phyloP scores from a whole-genome alignment of 35 echinoderm and acorn worm species.

The Heliocidaris erythrogramma region DNA sequence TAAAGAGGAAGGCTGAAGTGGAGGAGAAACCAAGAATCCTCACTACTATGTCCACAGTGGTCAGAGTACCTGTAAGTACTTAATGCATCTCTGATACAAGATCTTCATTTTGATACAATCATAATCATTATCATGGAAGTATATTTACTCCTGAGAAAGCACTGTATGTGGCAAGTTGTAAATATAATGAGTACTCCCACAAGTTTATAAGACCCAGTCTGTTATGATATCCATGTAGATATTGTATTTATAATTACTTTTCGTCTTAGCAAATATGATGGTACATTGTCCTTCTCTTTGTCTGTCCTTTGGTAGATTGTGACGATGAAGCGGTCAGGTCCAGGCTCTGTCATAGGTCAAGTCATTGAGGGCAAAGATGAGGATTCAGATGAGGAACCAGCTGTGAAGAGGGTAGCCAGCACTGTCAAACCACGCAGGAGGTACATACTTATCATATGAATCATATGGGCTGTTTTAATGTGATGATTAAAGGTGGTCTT shows the following conservation, averaged over 20 bases:
- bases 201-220: too few relatives aligned
- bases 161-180: too few relatives aligned
- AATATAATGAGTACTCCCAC: neutral
- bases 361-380: conserved; percentile 78
- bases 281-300: neutral
- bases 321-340: conserved; percentile 66
- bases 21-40: neutral
- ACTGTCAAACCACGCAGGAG: conserved; percentile 80
- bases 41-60: conserved; percentile 18
- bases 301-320: neutral
- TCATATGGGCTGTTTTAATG: neutral
- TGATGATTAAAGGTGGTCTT: too few relatives aligned
- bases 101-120: neutral
- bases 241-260: too few relatives aligned
- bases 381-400: conserved; percentile 50
- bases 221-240: too few relatives aligned
- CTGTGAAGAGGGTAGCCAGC: conserved; percentile 78
- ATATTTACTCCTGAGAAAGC: neutral
- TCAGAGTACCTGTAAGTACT: conserved; percentile 28
- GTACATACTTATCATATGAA: conserved; percentile 35
- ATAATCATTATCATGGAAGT: neutral
- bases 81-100: neutral
- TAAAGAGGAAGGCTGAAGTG: neutral
- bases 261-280: too few relatives aligned
- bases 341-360: conserved; percentile 83